Percentiles rank a stretch among this genome's conserved stretches.
These are phyloP conservation scores for Drosophila ogumai DNA, from an alignment of 1,140 invertebrate species.

Conservation along the genomic window DNA sequence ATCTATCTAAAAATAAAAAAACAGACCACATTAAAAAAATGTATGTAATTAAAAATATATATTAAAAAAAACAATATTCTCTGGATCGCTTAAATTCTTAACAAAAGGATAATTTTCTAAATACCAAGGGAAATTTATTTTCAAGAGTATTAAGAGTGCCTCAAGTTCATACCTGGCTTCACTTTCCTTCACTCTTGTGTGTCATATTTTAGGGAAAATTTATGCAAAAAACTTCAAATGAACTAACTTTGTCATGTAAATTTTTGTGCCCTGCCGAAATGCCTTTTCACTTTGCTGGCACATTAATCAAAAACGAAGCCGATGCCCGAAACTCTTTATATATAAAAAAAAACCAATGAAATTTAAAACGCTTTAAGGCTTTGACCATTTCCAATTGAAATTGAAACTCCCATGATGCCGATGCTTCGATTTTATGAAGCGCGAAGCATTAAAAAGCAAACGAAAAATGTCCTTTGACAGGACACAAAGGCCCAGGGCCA, in stretches of 20 bases:
- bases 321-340: conserved; percentile 1
- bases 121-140: background rate
- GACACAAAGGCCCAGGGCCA: conserved; percentile 47
- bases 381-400: conserved; percentile 47
- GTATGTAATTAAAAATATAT: too few species aligned
- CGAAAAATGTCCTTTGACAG: conserved; percentile 71
- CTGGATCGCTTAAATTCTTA: background rate
- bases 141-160: conserved; percentile 2
- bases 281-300: conserved; percentile 18
- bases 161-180: background rate
- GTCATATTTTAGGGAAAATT: conserved; percentile 47
- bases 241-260: conserved; percentile 71
- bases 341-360: conserved; percentile 9
- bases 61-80: too few species aligned
- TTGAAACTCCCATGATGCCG: conserved; percentile 15
- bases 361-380: conserved; percentile 55
- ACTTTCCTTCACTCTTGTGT: conserved; percentile 28
- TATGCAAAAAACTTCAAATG: conserved; percentile 56
- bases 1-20: too few species aligned
- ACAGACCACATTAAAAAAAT: too few species aligned
- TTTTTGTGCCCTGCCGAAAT: conserved; percentile 26
- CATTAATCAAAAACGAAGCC: conserved; percentile 61
- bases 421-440: conserved; percentile 71
- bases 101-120: background rate
- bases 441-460: conserved; percentile 76